phyloP scores from a whole-genome alignment of 2,797 vertebrate species.

The Nannoperca obscura region DNA sequence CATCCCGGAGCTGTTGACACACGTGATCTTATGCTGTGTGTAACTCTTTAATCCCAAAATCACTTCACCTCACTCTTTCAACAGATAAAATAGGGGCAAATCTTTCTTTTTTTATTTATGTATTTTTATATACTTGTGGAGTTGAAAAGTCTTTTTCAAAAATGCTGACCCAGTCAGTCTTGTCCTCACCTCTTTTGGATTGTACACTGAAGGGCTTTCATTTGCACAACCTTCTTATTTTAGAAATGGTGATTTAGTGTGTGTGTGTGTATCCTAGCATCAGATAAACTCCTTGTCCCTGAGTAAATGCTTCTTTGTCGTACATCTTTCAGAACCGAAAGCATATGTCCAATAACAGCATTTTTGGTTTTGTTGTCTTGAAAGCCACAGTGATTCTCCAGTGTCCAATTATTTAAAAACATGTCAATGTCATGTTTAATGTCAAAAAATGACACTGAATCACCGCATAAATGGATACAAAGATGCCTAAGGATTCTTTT shows the following conservation, averaged over 20 bases:
- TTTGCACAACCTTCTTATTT: slow-evolving; percentile 16
- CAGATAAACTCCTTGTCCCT: slow-evolving; percentile 18
- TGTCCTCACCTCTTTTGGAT: slow-evolving; percentile 15
- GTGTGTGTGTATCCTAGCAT: not conserved
- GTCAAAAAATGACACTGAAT: slow-evolving; percentile 27
- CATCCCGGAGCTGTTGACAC: slow-evolving; percentile 58
- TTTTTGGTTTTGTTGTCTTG: slow-evolving; percentile 9
- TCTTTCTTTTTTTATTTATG: slow-evolving; percentile 11
- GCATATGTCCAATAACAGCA: not conserved
- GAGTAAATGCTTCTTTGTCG: slow-evolving; percentile 13
- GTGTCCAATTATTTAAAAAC: slow-evolving; percentile 29
- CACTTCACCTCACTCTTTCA: slow-evolving; percentile 39
- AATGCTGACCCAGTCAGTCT: slow-evolving; percentile 18
- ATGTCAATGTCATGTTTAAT: slow-evolving; percentile 40
- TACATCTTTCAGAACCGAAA: slow-evolving; percentile 23
- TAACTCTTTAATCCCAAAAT: slow-evolving; percentile 57
- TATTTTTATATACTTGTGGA: slow-evolving; percentile 4
- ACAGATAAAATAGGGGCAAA: not conserved
- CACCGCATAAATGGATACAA: slow-evolving; percentile 12
- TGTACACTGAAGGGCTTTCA: slow-evolving; percentile 1
- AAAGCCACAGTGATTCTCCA: slow-evolving; percentile 4
- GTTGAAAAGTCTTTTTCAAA: slow-evolving; percentile 23
- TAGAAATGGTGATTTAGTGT: slow-evolving; percentile 2
- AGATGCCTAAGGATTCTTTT: slow-evolving; percentile 40
- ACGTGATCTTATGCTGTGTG: slow-evolving; percentile 52